Evolutionary conservation across 2,797 vertebrate species (phyloP).

Genomic region (Lagodon rhomboides): DNA sequence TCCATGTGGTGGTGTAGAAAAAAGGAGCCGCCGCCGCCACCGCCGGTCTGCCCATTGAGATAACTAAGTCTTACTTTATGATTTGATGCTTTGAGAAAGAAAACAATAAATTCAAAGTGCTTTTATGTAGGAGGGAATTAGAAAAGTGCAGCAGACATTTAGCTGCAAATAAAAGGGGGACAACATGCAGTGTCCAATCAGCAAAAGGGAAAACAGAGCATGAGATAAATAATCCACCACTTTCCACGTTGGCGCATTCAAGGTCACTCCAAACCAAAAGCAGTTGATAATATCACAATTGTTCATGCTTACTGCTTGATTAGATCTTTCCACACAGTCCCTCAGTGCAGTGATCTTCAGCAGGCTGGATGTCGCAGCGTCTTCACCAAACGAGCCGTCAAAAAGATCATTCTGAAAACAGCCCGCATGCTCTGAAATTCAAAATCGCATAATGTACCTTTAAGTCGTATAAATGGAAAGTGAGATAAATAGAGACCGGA

Average conservation of each 20-base stretch:
- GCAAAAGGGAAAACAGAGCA: background rate
- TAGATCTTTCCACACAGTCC: background rate
- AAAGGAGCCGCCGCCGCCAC: background rate
- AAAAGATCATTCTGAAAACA: background rate
- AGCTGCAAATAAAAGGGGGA: background rate
- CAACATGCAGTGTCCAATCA: constrained; percentile 7
- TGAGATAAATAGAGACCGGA: background rate
- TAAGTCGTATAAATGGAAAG: background rate
- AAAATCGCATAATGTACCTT: background rate
- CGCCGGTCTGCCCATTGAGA: background rate
- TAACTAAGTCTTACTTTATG: constrained; percentile 3
- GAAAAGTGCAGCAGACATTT: background rate
- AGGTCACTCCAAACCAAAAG: constrained; percentile 20
- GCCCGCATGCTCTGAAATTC: background rate
- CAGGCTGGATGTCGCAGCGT: background rate
- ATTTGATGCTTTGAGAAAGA: background rate
- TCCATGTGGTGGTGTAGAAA: constrained; percentile 61
- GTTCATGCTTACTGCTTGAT: background rate
- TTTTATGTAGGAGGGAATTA: background rate
- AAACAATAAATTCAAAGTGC: background rate
- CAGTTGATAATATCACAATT: background rate
- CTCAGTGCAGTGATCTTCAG: background rate
- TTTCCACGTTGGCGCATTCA: background rate
- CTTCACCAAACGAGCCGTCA: background rate
- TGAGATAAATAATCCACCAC: background rate